Conservation (phyloP, 2,113 vertebrate genomes). For the Scytalopus superciliaris region DNA sequence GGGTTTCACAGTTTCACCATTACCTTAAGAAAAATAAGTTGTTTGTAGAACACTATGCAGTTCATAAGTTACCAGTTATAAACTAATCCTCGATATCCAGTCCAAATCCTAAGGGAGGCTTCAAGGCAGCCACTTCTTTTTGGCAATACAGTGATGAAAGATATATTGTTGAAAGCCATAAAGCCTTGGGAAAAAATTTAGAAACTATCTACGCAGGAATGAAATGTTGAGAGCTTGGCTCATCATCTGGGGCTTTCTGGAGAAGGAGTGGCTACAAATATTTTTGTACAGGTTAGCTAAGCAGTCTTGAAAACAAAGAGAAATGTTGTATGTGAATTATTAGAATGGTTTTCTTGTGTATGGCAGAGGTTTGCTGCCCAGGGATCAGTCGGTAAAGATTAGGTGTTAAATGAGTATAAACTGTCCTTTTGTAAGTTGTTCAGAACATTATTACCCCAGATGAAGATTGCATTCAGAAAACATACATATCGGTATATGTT, state of each 20-base stretch:
- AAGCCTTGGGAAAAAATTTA: slow-evolving; percentile 77
- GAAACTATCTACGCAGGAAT: slow-evolving; percentile 74
- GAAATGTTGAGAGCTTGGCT: slow-evolving; percentile 74
- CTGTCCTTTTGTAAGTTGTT: background rate
- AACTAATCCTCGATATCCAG: slow-evolving; percentile 75
- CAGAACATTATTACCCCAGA: background rate
- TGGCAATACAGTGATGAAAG: slow-evolving; percentile 78
- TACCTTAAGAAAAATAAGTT: slow-evolving; percentile 77
- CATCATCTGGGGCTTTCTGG: slow-evolving; percentile 63
- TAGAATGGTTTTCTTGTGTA: slow-evolving; percentile 18
- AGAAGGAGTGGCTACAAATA: slow-evolving; percentile 60
- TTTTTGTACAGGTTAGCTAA: slow-evolving; percentile 32
- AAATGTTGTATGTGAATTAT: slow-evolving; percentile 19
- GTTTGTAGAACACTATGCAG: slow-evolving; percentile 71
- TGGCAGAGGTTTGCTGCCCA: background rate
- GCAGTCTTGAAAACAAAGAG: slow-evolving; percentile 1
- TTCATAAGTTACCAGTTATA: slow-evolving; percentile 78
- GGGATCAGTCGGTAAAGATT: background rate
- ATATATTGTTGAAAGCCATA: slow-evolving; percentile 78
- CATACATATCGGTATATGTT: accelerated
- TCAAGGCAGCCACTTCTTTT: slow-evolving; percentile 71
- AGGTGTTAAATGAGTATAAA: background rate
- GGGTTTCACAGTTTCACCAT: slow-evolving; percentile 63
- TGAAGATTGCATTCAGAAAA: background rate
- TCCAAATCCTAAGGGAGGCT: slow-evolving; percentile 67